Percentiles rank a stretch among this genome's conserved stretches.
These are phyloP conservation scores for Urechis unicinctus DNA, from an alignment of 2,888 invertebrate genomes.

Conservation along the genomic window DNA sequence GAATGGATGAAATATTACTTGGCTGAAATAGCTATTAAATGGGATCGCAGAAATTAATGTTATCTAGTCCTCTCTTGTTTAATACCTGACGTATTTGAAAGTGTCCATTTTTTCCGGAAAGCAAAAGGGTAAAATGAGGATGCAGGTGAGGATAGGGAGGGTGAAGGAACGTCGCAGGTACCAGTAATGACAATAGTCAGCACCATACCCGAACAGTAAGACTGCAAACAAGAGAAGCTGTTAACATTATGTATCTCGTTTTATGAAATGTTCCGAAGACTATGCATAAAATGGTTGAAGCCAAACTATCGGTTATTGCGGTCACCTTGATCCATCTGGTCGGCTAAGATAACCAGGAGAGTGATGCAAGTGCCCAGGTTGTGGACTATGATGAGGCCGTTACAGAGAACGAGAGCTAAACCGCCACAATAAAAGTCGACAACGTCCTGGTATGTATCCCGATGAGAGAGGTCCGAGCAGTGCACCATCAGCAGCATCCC, in stretches of 20 bases:
- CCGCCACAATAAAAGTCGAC: constrained; percentile 7
- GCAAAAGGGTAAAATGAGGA: not conserved
- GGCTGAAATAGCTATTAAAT: no score
- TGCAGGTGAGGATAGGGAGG: not conserved
- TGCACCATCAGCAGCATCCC: constrained; percentile 18
- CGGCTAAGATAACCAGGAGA: constrained; percentile 14
- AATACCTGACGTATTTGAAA: not conserved
- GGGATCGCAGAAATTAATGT: no score
- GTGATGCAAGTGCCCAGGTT: constrained; percentile 15
- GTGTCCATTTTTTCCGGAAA: not conserved
- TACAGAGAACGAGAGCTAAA: constrained; percentile 2
- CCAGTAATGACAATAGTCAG: not conserved
- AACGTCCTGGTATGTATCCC: constrained; percentile 14
- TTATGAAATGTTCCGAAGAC: no score
- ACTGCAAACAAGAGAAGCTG: not conserved
- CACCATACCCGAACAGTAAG: not conserved
- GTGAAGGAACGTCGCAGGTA: not conserved
- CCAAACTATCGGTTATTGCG: not conserved
- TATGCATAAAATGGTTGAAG: not conserved
- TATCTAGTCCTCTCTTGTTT: no score
- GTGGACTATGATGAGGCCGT: constrained; percentile 14
- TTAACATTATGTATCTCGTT: not conserved
- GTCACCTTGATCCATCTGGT: constrained; percentile 16
- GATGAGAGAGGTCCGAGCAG: constrained; percentile 2
- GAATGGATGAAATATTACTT: no score